phyloP scores from a whole-genome alignment of 2,888 invertebrate species.

The Drosophila engyochracea region DNA sequence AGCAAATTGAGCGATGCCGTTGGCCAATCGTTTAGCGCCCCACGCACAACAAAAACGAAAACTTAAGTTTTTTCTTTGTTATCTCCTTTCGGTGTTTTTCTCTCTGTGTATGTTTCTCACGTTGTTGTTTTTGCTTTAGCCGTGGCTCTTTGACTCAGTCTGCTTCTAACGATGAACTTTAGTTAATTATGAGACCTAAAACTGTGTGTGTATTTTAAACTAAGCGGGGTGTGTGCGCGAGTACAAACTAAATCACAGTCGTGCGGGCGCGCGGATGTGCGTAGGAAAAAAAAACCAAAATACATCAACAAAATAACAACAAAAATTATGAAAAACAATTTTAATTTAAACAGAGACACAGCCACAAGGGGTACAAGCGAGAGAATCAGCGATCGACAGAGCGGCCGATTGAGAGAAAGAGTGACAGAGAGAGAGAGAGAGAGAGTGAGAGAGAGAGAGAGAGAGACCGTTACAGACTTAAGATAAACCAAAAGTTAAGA shows the following conservation, averaged over 20 bases:
- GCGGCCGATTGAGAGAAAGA: constrained; percentile 9
- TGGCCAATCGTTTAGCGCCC: constrained; percentile 57
- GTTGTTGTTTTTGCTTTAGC: constrained; percentile 5
- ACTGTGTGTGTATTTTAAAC: constrained; percentile 21
- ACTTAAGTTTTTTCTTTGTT: constrained; percentile 3
- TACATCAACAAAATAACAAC: constrained; percentile 50
- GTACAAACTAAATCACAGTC: constrained; percentile 59
- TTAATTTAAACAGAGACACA: constrained; percentile 43
- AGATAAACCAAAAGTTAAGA: constrained; percentile 33
- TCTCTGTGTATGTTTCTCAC: not conserved
- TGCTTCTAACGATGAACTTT: constrained; percentile 20
- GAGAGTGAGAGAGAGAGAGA: constrained; percentile 9
- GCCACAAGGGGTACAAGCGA: constrained; percentile 45
- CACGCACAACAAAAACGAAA: constrained; percentile 44
- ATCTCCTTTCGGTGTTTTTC: constrained; percentile 4
- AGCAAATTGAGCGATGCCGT: constrained; percentile 58
- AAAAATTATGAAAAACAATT: constrained; percentile 25
- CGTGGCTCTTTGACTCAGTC: not conserved
- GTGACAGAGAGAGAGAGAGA: constrained; percentile 2
- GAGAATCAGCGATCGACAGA: constrained; percentile 1
- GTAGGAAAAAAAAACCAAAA: constrained; percentile 39
- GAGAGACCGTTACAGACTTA: constrained; percentile 28
- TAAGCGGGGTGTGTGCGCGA: constrained; percentile 39
- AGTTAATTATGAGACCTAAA: constrained; percentile 46
- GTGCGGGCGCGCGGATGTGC: constrained; percentile 47